Evolutionary conservation across 2,888 invertebrate genomes (phyloP).

Genomic region (Diloba caeruleocephala): DNA sequence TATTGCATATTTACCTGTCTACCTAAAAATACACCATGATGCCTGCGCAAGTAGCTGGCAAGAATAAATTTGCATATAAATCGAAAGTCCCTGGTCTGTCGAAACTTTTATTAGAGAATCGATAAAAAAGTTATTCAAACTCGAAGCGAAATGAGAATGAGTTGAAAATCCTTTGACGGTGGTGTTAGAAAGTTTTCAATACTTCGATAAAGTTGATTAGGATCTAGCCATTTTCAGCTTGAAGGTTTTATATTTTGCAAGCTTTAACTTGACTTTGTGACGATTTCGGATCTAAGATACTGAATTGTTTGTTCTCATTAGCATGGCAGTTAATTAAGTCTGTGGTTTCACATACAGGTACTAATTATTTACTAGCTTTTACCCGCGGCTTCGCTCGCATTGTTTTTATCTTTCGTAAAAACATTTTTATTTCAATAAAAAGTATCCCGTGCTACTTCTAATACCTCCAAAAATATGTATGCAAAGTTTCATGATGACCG

Average conservation of each 20-base stretch:
- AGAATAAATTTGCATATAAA: constrained; percentile 57
- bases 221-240: constrained; percentile 39
- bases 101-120: constrained; percentile 52
- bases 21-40: constrained; percentile 21
- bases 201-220: constrained; percentile 41
- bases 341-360: too few relatives aligned
- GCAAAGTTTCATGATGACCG: too few relatives aligned
- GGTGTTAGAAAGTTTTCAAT: constrained; percentile 44
- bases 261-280: background rate
- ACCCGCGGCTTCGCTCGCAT: too few relatives aligned
- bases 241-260: constrained; percentile 25
- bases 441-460: too few relatives aligned
- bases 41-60: constrained; percentile 37
- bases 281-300: too few relatives aligned
- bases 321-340: too few relatives aligned
- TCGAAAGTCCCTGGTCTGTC: constrained; percentile 51
- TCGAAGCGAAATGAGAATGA: constrained; percentile 51
- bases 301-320: too few relatives aligned
- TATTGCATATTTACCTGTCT: constrained; percentile 20
- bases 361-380: too few relatives aligned
- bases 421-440: too few relatives aligned
- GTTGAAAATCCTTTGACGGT: constrained; percentile 53
- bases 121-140: constrained; percentile 52
- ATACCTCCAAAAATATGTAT: too few relatives aligned
- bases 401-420: too few relatives aligned